phyloP scores from a whole-genome alignment of 1,140 invertebrate genomes.

The Nautilus pompilius region DNA sequence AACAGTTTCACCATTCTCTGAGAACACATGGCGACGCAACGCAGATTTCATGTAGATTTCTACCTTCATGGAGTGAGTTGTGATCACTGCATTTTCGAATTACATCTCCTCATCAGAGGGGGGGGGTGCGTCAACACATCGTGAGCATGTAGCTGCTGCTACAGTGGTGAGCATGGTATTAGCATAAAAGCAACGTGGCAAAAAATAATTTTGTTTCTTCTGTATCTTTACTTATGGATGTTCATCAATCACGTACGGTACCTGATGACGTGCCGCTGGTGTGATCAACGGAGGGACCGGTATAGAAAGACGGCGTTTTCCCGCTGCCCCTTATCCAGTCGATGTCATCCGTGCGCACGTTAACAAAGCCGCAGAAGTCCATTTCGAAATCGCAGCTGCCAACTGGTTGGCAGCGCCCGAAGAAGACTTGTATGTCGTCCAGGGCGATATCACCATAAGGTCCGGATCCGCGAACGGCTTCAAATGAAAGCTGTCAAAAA shows the following conservation, averaged over 20 bases:
- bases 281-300: slow-evolving; percentile 44
- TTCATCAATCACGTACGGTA: background rate
- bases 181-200: background rate
- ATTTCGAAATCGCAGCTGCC: slow-evolving; percentile 41
- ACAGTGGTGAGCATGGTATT: background rate
- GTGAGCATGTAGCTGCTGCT: background rate
- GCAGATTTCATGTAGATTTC: too few relatives aligned
- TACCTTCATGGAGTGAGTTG: too few relatives aligned
- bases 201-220: background rate
- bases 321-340: slow-evolving; percentile 41
- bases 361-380: slow-evolving; percentile 40
- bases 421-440: background rate
- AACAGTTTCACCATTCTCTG: too few relatives aligned
- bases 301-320: slow-evolving; percentile 22
- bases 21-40: too few relatives aligned
- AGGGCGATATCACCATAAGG: background rate
- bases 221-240: background rate
- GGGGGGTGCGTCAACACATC: too few relatives aligned
- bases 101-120: too few relatives aligned
- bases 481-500: background rate
- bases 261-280: slow-evolving; percentile 26
- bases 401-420: slow-evolving; percentile 21
- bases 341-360: slow-evolving; percentile 38
- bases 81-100: too few relatives aligned
- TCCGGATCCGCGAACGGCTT: background rate